Base-by-base conservation (phyloP, 2,113 vertebrate species). In the Tylochromis polylepis region DNA sequence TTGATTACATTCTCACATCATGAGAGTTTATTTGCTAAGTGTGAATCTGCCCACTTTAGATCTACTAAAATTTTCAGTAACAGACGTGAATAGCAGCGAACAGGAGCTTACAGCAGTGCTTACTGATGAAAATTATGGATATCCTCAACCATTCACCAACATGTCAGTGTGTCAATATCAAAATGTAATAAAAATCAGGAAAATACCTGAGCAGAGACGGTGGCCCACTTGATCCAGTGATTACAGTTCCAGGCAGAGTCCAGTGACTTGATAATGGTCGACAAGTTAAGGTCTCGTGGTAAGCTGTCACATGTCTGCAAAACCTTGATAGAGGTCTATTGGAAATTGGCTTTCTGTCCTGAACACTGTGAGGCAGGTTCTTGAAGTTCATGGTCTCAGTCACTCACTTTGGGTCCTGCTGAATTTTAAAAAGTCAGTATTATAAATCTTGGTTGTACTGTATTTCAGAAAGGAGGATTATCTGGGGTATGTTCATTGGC, bases 1-100 rank as follows among this genome's bases (percentile, higher is more conserved):
- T 62, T 62, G 59, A 34, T 34, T 62, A 62, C 29, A 62, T 62
- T 62, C 59, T 62, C 0, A 62, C 3, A 62, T 34, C 29, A 62
- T 29, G 11, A 34, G 59, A 62, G 31, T 62, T 36, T 62, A 36
- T 62, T 62, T 62, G 31, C 59, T n/a, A 36, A 62, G 3, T 62
- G 20, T 1, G 5, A 62, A 31, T n/a, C 31, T 62, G 31, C 31
- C 59, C 31, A 36, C 59, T 62, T 36, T 36, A 62, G 31, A 62
- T 62, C 59, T 62, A 11, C 31, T 62, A 11, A 36, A 3, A 1
- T 0, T 2, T 59, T 60, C 15, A 6, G 59, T 36, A 62, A n/a
- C 31, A 62, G 29, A 62, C 9, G 36, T 38, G 36, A 62, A 34
- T 34, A 62, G 10, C 59, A n/a, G 59, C 1, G 10, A 36, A 36